Evolutionary conservation across 1,140 invertebrate genomes (phyloP).

Genomic region (Diprion similis): DNA sequence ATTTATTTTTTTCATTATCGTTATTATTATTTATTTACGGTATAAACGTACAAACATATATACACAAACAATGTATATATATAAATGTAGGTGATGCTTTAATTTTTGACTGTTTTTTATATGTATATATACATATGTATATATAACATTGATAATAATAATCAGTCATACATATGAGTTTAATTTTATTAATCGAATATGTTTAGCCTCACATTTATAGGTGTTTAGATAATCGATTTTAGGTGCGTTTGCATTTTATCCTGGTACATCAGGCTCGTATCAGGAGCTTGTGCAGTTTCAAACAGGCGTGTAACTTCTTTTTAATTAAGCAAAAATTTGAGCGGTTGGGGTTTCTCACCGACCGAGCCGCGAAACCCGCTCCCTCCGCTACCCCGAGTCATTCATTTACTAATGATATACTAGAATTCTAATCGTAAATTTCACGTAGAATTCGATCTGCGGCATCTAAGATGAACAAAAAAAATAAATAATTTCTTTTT

Average conservation of each 20-base stretch:
- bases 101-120: no score
- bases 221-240: not conserved
- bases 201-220: not conserved
- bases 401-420: no score
- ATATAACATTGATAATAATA: no score
- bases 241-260: not conserved
- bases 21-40: not conserved
- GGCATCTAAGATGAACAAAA: no score
- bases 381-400: not conserved
- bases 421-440: no score
- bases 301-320: not conserved
- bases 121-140: no score
- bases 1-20: no score
- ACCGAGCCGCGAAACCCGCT: constrained; percentile 1
- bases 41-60: not conserved
- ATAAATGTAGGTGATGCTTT: not conserved
- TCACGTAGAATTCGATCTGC: no score
- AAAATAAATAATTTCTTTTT: no score
- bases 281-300: constrained; percentile 3
- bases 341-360: constrained; percentile 3
- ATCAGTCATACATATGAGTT: not conserved
- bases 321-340: not conserved
- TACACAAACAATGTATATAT: not conserved
- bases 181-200: not conserved
- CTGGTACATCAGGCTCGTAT: not conserved